Evolutionary conservation across 2,113 vertebrate genomes (phyloP).

Genomic region (Poicephalus gulielmi): DNA sequence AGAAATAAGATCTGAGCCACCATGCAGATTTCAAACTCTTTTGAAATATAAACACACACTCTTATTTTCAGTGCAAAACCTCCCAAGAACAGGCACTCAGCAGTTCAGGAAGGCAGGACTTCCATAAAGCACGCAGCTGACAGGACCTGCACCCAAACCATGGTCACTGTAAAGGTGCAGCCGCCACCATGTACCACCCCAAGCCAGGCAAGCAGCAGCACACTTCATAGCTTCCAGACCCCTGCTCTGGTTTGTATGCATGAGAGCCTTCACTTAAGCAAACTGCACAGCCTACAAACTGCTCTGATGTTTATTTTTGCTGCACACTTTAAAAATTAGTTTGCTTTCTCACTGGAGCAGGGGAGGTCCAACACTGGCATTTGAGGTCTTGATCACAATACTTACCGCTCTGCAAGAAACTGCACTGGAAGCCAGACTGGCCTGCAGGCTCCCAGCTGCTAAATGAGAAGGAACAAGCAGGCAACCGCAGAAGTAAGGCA

Average conservation of each 20-base stretch:
- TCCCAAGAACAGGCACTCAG: neutral
- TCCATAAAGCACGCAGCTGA: neutral
- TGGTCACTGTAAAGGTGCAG: neutral
- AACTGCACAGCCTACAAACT: neutral
- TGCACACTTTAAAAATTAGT: neutral
- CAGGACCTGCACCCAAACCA: neutral
- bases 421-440: neutral
- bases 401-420: neutral
- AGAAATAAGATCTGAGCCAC: constrained; percentile 37
- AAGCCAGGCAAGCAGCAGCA: neutral
- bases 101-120: neutral
- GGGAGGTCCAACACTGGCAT: neutral
- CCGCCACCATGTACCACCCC: rapidly evolving
- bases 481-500: neutral
- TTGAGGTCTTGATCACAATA: neutral
- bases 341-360: neutral
- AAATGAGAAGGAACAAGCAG: neutral
- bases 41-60: neutral
- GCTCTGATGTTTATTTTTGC: neutral
- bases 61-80: neutral
- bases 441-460: neutral
- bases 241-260: neutral
- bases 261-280: neutral
- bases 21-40: neutral
- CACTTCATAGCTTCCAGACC: neutral